Evolutionary conservation across 2,888 invertebrate species (phyloP).

Genomic region (Miltochrista miniata): DNA sequence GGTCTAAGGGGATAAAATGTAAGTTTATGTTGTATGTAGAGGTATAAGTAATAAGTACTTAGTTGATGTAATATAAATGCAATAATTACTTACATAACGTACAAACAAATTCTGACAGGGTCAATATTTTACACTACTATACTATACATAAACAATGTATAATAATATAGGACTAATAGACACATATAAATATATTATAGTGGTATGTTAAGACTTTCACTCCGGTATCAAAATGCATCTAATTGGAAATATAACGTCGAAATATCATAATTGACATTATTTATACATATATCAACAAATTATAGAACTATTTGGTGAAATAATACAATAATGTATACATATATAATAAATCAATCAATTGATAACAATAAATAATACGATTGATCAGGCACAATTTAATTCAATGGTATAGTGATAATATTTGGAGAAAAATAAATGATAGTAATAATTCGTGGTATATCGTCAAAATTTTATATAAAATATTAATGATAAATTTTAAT

Average conservation of each 20-base stretch:
- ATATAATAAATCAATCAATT: slow-evolving; percentile 23
- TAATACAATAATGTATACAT: slow-evolving; percentile 34
- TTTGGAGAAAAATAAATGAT: slow-evolving; percentile 14
- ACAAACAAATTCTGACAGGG: background rate
- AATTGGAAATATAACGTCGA: slow-evolving; percentile 9
- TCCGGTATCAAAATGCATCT: slow-evolving; percentile 8
- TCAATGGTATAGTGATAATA: slow-evolving; percentile 34
- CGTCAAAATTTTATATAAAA: too few relatives aligned
- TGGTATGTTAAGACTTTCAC: slow-evolving; percentile 8
- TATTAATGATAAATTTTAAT: background rate
- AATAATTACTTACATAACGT: background rate
- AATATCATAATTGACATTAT: slow-evolving; percentile 14
- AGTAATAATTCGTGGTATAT: background rate
- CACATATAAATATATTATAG: slow-evolving; percentile 6
- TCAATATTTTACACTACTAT: background rate
- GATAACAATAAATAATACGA: slow-evolving; percentile 34
- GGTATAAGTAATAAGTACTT: background rate
- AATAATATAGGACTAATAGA: slow-evolving; percentile 9
- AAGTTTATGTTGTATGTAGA: background rate
- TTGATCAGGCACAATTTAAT: slow-evolving; percentile 39
- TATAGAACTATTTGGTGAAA: slow-evolving; percentile 24
- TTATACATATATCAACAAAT: slow-evolving; percentile 36
- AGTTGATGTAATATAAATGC: background rate
- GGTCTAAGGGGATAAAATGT: too few relatives aligned
- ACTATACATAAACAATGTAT: background rate